Evolutionary conservation across 2,113 vertebrate genomes (phyloP).

Genomic region (Vicugna pacos): DNA sequence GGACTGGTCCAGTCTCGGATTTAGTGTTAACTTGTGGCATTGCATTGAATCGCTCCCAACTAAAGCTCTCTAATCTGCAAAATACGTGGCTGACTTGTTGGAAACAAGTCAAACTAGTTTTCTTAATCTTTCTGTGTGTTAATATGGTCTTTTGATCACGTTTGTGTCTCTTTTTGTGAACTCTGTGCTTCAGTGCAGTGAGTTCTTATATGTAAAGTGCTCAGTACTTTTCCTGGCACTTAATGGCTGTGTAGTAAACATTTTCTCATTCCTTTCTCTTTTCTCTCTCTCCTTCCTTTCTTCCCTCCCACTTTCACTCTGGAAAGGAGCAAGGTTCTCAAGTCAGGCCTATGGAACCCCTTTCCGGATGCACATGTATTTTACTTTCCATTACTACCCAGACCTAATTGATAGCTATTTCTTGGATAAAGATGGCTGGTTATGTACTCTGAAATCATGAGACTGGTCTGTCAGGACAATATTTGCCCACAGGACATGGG

Average conservation of each 20-base stretch:
- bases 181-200: neutral
- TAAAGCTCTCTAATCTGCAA: neutral
- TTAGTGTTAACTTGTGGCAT: neutral
- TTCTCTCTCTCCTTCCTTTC: neutral
- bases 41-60: neutral
- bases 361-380: neutral
- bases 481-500: neutral
- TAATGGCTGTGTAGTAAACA: neutral
- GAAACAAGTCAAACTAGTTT: neutral
- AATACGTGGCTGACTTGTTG: neutral
- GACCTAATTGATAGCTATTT: neutral
- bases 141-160: neutral
- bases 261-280: neutral
- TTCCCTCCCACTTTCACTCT: neutral
- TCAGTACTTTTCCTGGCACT: neutral
- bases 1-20: neutral
- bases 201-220: neutral
- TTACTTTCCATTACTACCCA: neutral
- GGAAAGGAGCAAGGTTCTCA: neutral
- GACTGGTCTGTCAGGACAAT: neutral
- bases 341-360: neutral
- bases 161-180: neutral
- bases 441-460: neutral
- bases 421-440: neutral
- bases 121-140: slow-evolving; percentile 30